Evolutionary conservation across 2,113 vertebrate genomes (phyloP), one percentile per base, ranked within the genome.

Genomic region (Pteronura brasiliensis): DNA sequence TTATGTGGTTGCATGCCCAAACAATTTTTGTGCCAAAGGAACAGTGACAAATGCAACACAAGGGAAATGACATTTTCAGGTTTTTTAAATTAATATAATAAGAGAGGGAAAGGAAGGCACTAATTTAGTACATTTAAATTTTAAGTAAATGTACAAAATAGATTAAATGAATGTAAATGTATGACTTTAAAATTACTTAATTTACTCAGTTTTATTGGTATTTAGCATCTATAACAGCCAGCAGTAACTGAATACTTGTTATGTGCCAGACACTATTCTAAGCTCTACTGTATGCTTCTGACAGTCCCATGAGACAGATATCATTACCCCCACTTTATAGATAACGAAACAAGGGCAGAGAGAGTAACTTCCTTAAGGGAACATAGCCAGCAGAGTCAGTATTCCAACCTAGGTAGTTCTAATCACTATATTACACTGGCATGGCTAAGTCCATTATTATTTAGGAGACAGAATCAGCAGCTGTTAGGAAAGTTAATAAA

Each of bases 71-170:
- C 55, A 89, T 95, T 93, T 96, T 91, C 52, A 76, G 86, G 42
- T 61, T 95, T 97, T 95, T 89, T 17, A 42, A 92, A 92, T 96
- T 97, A 95, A 69, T 89, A 34, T 93, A 79, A 93, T 88, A 39
- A 97, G 36, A 47, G 92, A 95, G 36, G 15, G 23, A 20, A 81
- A 88, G 82, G 85, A 85, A 86, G 47, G 31, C 23, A 52, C 47
- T 96, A 89, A 80, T 84, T 88, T 95, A 82, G 49, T 87, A 36
- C 69, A 93, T 96, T 98, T 98, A 93, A 90, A 71, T 85, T 95
- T 97, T 98, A 97, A 95, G 89, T 96, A 96, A 97, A 72, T 91
- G 20, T 91, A 82, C 12, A 96, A 87, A 97, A 85, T 13, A 71
- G 88, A 85, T 88, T 94, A 93, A 95, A 85, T 94, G 81, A 94